Evolutionary conservation across 2,888 invertebrate genomes (phyloP).

Genomic region (Melanostoma scalare): DNA sequence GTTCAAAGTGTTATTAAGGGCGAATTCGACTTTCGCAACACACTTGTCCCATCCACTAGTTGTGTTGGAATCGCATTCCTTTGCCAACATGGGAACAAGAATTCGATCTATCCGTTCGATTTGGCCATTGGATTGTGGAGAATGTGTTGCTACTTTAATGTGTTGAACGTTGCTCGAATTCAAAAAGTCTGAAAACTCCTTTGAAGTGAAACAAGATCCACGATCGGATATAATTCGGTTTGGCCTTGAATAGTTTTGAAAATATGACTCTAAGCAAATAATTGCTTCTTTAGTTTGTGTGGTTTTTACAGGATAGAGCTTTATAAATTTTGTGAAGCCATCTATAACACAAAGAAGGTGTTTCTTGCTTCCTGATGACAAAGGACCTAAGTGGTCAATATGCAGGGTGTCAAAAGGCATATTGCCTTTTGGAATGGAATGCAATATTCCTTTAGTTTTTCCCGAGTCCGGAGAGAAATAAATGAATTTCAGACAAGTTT

Average conservation of each 20-base stretch:
- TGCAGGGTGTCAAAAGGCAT: constrained; percentile 19
- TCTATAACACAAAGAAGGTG: constrained; percentile 78
- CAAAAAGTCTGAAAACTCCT: constrained; percentile 76
- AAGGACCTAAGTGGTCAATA: constrained; percentile 81
- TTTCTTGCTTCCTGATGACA: constrained; percentile 76
- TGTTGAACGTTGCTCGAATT: constrained; percentile 67
- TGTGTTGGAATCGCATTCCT: constrained; percentile 17
- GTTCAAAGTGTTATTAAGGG: constrained; percentile 75
- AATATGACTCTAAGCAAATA: constrained; percentile 73
- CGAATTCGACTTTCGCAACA: constrained; percentile 72
- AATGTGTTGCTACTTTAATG: constrained; percentile 22
- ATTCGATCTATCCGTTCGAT: constrained; percentile 52
- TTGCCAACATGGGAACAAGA: constrained; percentile 54
- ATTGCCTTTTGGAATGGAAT: constrained; percentile 4
- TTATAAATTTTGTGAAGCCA: constrained; percentile 78
- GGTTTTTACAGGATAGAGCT: constrained; percentile 76
- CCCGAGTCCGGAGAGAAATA: constrained; percentile 15
- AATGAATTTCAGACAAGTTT: constrained; percentile 15
- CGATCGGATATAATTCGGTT: constrained; percentile 78
- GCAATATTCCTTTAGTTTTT: constrained; percentile 5
- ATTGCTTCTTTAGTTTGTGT: constrained; percentile 58
- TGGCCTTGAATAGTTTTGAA: constrained; percentile 62
- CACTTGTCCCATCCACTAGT: constrained; percentile 43
- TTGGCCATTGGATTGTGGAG: constrained; percentile 44
- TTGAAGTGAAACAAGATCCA: constrained; percentile 79